Conservation (phyloP, 2,888 invertebrate genomes). For the Microplitis manilae region DNA sequence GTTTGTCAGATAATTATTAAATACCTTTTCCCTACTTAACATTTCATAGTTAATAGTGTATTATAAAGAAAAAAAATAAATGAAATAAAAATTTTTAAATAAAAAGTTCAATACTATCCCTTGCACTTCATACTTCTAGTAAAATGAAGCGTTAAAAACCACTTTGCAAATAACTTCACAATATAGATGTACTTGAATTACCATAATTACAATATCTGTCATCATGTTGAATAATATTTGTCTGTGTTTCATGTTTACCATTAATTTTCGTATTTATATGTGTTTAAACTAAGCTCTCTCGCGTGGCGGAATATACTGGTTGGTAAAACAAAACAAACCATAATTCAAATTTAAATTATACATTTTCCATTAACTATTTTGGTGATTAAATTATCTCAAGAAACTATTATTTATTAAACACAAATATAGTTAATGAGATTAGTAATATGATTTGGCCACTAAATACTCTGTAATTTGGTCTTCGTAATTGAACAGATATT, state of each 20-base stretch:
- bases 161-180: background rate
- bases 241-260: background rate
- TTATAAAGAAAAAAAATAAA: background rate
- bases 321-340: background rate
- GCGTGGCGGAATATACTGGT: background rate
- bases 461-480: background rate
- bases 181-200: background rate
- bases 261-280: background rate
- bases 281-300: background rate
- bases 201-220: background rate
- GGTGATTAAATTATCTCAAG: background rate
- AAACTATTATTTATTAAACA: background rate
- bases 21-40: background rate
- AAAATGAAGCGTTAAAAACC: background rate
- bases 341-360: background rate
- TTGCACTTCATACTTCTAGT: background rate
- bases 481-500: too few species aligned
- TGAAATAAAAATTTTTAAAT: background rate
- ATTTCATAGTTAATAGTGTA: background rate
- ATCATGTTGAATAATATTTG: background rate
- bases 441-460: background rate
- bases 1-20: background rate
- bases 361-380: background rate
- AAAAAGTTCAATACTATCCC: too few species aligned
- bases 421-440: background rate